phyloP scores from a whole-genome alignment of 1,140 invertebrate genomes.

The Physella acuta region DNA sequence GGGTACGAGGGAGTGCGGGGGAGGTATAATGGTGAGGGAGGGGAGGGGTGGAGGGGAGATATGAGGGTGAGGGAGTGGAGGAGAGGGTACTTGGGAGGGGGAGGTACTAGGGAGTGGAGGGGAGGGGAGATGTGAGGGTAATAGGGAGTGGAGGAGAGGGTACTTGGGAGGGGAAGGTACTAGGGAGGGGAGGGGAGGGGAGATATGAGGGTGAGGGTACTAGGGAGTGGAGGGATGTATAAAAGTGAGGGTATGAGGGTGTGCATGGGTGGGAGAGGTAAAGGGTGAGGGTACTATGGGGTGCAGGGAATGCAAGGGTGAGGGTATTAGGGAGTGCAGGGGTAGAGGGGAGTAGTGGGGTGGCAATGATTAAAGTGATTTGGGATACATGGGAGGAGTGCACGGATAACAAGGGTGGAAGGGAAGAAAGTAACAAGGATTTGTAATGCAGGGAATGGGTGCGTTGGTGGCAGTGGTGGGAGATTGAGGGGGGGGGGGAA shows the following conservation, averaged over 20 bases:
- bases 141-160: background rate
- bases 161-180: background rate
- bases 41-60: background rate
- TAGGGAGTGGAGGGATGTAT: too few relatives aligned
- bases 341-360: background rate
- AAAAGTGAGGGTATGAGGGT: too few relatives aligned
- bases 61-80: too few relatives aligned
- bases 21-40: background rate
- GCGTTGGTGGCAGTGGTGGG: background rate
- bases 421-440: background rate
- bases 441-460: too few relatives aligned
- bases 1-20: background rate
- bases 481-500: background rate
- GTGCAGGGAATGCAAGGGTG: background rate
- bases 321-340: background rate
- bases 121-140: background rate
- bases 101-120: too few relatives aligned
- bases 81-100: too few relatives aligned
- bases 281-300: slow-evolving; percentile 3
- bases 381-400: background rate
- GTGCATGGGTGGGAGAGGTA: background rate
- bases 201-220: background rate
- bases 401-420: background rate
- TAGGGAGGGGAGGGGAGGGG: background rate
- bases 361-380: background rate